Percentiles rank a stretch among this genome's conserved stretches.
Evolutionary conservation across 2,113 vertebrate genomes (phyloP).

Genomic region (Felis chaus): DNA sequence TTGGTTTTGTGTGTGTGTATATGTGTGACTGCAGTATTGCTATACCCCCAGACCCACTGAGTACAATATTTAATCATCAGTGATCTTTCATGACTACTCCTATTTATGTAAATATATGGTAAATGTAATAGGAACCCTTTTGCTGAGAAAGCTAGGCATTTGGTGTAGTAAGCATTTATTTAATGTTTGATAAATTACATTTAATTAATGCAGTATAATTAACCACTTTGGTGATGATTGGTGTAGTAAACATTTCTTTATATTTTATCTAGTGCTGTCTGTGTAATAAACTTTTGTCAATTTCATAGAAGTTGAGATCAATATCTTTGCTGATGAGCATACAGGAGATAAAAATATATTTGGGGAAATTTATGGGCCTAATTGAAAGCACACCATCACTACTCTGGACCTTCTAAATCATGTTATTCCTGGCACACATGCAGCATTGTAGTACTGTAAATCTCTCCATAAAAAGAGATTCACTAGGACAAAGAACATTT

Average conservation of each 20-base stretch:
- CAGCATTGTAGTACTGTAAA: not conserved
- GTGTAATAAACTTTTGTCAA: not conserved
- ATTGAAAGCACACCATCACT: not conserved
- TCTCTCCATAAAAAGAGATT: not conserved
- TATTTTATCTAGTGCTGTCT: not conserved
- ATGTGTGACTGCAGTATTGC: not conserved
- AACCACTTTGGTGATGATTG: not conserved
- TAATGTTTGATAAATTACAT: not conserved
- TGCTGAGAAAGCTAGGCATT: not conserved
- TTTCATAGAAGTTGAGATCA: not conserved
- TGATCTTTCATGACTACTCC: not conserved
- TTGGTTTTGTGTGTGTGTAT: not conserved
- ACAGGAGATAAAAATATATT: not conserved
- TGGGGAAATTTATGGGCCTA: not conserved
- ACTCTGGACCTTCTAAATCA: not conserved
- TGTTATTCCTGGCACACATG: not conserved
- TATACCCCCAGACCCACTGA: not conserved
- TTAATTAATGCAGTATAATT: not conserved
- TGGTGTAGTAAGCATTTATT: not conserved
- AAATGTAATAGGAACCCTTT: not conserved
- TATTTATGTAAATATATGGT: not conserved
- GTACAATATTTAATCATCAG: not conserved
- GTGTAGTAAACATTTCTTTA: not conserved
- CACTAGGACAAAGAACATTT: not conserved
- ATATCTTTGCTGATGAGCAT: not conserved